Base-by-base conservation (phyloP, 2,113 vertebrate genomes). In the Dromas ardeola region DNA sequence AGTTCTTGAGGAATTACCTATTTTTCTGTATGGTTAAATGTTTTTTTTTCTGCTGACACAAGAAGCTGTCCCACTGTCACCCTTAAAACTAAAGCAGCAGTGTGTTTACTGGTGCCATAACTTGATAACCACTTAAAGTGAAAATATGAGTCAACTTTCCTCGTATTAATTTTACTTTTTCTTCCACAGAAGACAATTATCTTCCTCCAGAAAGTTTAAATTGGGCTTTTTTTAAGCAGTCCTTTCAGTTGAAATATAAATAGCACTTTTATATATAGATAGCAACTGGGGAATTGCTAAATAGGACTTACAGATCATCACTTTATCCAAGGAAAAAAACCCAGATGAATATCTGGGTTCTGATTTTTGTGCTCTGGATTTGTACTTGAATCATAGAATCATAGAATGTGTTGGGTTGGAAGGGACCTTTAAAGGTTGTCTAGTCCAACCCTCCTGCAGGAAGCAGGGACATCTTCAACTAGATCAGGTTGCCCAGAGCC, bases 141-240 rank as follows among this genome's bases (percentile, higher is more conserved):
- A 86, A 93, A 86, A 66, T 86, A 42, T 14, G 36, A 92, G 49
- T 95, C 59, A 66, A 63, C 76, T 77, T 87, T 81, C 73, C 73
- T 89, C 74, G 18, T 88, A 70, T 62, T 77, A 69, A 53, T 78
- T 58, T 15, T 32, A 59, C 36, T 80, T 82, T 79, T 86, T 88
- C 67, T 88, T 96, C 43, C 32, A 45, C 25, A 69, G 45, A 73
- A 91, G 55, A 70, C 93, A 90, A 19, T 92, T 88, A 42, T 50
- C 63, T 80, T 93, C 70, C 29, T 82, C 50, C 86, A 90, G 63
- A 86, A 97, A 55, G 27, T 63, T 90, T 79, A 82, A 88, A 76
- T 70, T 36, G 42, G 62, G n/a, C 27, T 84, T 90, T 87, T 92
- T 92, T 66, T 70, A 92, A 88, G 67, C 42, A 36, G 10, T 83